These are phyloP conservation scores for Cassiopea xamachana DNA, from an alignment of 30 jellyfish, hydroid and myxozoan species.

Conservation along the genomic window DNA sequence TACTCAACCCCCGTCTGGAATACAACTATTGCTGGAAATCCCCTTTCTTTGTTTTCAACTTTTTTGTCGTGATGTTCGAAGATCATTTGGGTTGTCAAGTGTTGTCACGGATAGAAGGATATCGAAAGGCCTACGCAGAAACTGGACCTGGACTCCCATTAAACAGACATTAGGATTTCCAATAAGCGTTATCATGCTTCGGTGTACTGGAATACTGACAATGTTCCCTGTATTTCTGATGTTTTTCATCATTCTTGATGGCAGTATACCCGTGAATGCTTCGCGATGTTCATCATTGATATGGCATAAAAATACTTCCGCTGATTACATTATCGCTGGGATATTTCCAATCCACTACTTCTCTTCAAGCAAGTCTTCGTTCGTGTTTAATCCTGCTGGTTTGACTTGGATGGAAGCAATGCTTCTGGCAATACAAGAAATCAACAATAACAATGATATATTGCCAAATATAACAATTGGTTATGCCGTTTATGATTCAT, in stretches of 20 bases:
- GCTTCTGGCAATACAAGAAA: constrained; percentile 89
- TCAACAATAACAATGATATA: constrained; percentile 63
- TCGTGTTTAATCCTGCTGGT: constrained; percentile 82
- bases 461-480: constrained; percentile 82
- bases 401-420: constrained; percentile 95
- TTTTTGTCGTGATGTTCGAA: neutral
- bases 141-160: neutral
- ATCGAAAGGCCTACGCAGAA: neutral
- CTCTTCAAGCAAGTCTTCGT: constrained; percentile 28
- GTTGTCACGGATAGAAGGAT: neutral
- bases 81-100: neutral
- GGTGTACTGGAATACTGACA: neutral
- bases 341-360: constrained; percentile 91
- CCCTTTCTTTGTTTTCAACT: neutral
- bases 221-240: neutral
- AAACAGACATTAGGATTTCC: too few species aligned
- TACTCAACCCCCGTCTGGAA: neutral
- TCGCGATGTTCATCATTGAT: constrained; percentile 28
- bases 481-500: constrained; percentile 87
- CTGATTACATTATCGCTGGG: constrained; percentile 85
- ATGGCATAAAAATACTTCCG: constrained; percentile 62
- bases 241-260: neutral
- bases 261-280: neutral
- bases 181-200: too few species aligned
- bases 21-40: neutral